Evolutionary conservation across 2,113 vertebrate genomes (phyloP).

Genomic region (Kryptolebias marmoratus): DNA sequence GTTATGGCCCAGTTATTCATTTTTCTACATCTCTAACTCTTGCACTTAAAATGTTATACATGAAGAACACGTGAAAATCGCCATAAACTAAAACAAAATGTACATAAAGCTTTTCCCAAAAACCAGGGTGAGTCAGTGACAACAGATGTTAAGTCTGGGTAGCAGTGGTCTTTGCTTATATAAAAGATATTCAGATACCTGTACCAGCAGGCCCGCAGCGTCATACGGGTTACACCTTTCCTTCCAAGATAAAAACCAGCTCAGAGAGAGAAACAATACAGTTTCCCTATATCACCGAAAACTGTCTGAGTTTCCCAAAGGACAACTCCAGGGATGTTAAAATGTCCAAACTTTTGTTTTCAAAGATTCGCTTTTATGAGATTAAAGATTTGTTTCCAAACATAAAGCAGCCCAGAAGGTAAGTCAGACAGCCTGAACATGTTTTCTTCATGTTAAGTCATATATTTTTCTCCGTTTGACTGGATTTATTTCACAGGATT

Average conservation of each 20-base stretch:
- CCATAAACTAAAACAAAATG: background rate
- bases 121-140: slow-evolving; percentile 43
- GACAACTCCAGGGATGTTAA: slow-evolving; percentile 30
- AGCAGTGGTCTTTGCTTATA: background rate
- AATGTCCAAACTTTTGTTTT: slow-evolving; percentile 73
- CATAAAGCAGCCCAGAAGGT: slow-evolving; percentile 62
- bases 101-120: background rate
- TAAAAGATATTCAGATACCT: slow-evolving; percentile 40
- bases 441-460: background rate
- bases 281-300: background rate
- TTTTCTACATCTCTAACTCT: too few species aligned
- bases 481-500: slow-evolving; percentile 35
- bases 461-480: background rate
- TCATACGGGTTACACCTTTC: slow-evolving; percentile 24
- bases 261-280: background rate
- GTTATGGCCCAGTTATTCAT: too few species aligned
- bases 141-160: background rate
- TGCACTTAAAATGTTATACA: too few species aligned
- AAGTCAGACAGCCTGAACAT: slow-evolving; percentile 18
- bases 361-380: slow-evolving; percentile 54
- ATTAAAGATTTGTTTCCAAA: slow-evolving; percentile 66
- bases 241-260: slow-evolving; percentile 8
- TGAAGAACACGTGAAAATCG: too few species aligned
- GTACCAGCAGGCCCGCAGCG: slow-evolving; percentile 59
- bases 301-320: background rate